Conservation (phyloP, 2,797 vertebrate genomes). For the Uromys caudimaculatus region DNA sequence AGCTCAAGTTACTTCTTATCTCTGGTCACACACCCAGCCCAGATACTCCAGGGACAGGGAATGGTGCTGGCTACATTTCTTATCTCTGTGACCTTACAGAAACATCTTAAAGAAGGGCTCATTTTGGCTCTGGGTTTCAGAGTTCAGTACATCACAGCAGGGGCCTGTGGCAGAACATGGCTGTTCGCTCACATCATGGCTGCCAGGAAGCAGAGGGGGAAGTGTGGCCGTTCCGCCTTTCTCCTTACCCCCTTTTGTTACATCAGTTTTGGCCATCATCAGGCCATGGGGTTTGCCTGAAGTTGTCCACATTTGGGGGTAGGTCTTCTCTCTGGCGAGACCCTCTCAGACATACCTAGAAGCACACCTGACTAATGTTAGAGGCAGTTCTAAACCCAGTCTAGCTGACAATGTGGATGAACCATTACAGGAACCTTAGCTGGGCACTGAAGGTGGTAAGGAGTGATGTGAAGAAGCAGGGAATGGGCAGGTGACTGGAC, state of each 20-base stretch:
- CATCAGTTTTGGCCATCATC: not conserved
- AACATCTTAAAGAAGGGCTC: not conserved
- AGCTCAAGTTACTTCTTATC: too few species aligned
- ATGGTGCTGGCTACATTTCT: not conserved
- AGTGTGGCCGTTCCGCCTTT: too few species aligned
- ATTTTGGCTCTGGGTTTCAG: not conserved
- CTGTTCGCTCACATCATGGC: not conserved
- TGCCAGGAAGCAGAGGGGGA: not conserved
- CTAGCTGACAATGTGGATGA: not conserved
- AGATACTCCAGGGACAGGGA: not conserved
- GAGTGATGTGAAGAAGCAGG: not conserved
- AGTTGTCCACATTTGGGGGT: not conserved
- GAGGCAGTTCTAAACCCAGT: not conserved
- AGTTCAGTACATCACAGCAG: not conserved
- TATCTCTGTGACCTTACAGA: not conserved
- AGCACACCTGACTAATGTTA: not conserved
- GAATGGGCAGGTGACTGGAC: not conserved
- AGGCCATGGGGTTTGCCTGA: not conserved
- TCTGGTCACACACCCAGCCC: not conserved
- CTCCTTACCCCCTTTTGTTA: not conserved
- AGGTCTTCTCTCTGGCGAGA: not conserved
- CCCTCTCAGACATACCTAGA: not conserved
- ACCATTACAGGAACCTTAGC: not conserved
- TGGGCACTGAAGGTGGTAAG: not conserved
- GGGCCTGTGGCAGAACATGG: too few species aligned